Base-by-base conservation (phyloP, 2,888 invertebrate genomes). In the Nomada goodeniana region DNA sequence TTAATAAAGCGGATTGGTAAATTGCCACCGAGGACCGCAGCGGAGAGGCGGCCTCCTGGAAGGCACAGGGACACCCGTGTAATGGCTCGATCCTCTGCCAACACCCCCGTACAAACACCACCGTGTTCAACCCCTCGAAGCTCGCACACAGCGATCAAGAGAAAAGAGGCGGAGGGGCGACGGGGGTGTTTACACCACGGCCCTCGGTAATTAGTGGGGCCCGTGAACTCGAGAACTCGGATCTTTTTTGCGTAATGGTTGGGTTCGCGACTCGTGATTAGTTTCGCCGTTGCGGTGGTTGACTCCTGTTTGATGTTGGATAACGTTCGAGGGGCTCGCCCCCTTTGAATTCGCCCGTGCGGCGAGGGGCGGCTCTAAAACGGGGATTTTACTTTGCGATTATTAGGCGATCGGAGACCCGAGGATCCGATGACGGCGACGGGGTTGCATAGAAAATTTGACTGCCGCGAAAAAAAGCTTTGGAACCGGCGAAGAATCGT, bases 1-100 rank as follows among this genome's bases (percentile, higher is more conserved):
- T 88, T 86, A 82, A 89, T 89, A 86, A 89, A 85, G 82, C 80
- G 84, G 88, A 88, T 89, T 89, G 86, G 85, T 87, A 86, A 89
- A 89, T 86, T 86, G 80, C 86, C 86, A 86, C 70, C 57, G 84
- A 76, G 77, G 76, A 65, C 52, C 63, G 55, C 60, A 65, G 60
- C 36, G n/a, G 20, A 23, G 20, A 60, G 57, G 59, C 57, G 77
- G 29, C 42, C 65, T 73, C n/a, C 63, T 57, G 70, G 36, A 71
- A 80, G 42, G 15, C 20, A 63, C 26, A 1, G n/a, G 67, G 67
- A 68, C 63, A 68, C 63, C 61, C 59, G 36, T 36, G 70, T 76
- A 76, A 76, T 50, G 60, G 20, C 53, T 26, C 60, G 75, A 75
- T 55, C 72, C 60, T 60, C 20, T 13, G 60, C 44, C 65, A 60